Percentiles rank a stretch among this genome's conserved stretches.
Evolutionary conservation across 2,797 vertebrate genomes (phyloP).

Genomic region (Jordanella pulchra): DNA sequence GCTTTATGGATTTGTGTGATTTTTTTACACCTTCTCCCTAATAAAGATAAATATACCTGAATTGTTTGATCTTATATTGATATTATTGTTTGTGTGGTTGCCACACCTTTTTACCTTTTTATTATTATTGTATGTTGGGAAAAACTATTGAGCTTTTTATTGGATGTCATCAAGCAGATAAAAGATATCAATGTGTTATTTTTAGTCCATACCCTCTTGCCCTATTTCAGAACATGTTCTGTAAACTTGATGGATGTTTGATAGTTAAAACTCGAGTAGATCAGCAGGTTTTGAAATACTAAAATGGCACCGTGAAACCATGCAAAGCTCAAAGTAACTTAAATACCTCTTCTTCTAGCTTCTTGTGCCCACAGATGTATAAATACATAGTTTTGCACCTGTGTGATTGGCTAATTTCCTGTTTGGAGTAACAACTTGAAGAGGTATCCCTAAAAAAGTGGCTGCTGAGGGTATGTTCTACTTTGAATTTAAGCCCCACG

Average conservation of each 20-base stretch:
- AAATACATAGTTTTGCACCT: too few relatives aligned
- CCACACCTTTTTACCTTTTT: too few relatives aligned
- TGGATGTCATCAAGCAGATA: too few relatives aligned
- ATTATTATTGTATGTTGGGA: too few relatives aligned
- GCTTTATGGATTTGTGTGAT: too few relatives aligned
- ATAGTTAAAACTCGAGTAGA: not conserved
- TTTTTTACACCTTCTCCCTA: too few relatives aligned
- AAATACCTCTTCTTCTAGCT: not conserved
- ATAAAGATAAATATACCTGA: too few relatives aligned
- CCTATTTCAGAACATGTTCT: not conserved
- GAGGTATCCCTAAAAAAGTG: not conserved
- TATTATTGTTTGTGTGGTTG: too few relatives aligned
- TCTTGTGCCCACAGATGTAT: not conserved
- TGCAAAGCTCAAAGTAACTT: not conserved
- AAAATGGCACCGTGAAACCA: not conserved
- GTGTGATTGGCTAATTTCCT: not conserved
- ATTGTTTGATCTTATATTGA: too few relatives aligned
- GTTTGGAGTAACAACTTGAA: not conserved
- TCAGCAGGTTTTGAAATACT: not conserved
- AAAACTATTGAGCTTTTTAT: too few relatives aligned
- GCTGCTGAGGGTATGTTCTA: not conserved
- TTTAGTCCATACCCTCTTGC: not conserved
- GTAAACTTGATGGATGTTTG: not conserved
- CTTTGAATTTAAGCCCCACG: not conserved
- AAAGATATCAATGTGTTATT: not conserved